Conservation (phyloP, 2,797 vertebrate species). For the Graptemys geographica region DNA sequence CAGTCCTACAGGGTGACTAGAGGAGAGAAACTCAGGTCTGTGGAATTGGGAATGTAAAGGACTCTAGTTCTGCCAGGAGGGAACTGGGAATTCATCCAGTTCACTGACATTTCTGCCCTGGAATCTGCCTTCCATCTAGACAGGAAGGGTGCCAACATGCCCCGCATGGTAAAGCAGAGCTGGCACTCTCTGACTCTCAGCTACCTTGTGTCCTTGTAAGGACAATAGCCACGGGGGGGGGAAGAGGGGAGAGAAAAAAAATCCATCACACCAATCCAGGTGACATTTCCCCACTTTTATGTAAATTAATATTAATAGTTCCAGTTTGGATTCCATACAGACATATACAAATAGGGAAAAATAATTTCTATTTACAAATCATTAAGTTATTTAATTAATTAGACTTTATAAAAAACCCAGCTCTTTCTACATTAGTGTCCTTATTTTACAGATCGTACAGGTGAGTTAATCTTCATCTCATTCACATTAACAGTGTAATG, state of each 20-base stretch:
- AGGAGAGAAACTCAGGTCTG: too few species aligned
- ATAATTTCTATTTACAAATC: conserved; percentile 74
- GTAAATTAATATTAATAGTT: conserved; percentile 80
- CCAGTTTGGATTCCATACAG: conserved; percentile 47
- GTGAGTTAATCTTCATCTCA: conserved; percentile 60
- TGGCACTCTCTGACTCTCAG: not conserved
- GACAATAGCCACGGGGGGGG: not conserved
- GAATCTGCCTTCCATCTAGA: not conserved
- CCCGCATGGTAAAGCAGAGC: too few species aligned
- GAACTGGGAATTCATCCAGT: not conserved
- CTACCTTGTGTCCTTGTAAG: not conserved
- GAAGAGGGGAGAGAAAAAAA: not conserved
- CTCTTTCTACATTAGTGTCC: conserved; percentile 65
- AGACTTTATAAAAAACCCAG: conserved; percentile 67
- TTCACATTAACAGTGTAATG: conserved; percentile 78
- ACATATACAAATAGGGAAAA: conserved; percentile 69
- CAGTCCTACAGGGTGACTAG: not conserved
- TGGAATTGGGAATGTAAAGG: not conserved
- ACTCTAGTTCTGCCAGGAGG: not conserved
- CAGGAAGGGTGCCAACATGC: not conserved
- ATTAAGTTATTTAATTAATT: conserved; percentile 83
- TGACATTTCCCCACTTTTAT: conserved; percentile 70
- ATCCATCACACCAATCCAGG: not conserved
- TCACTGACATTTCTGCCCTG: not conserved
- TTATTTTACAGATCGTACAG: conserved; percentile 49